Evolutionary conservation across 1,140 invertebrate species (phyloP).

Genomic region (Solenopsis invicta): DNA sequence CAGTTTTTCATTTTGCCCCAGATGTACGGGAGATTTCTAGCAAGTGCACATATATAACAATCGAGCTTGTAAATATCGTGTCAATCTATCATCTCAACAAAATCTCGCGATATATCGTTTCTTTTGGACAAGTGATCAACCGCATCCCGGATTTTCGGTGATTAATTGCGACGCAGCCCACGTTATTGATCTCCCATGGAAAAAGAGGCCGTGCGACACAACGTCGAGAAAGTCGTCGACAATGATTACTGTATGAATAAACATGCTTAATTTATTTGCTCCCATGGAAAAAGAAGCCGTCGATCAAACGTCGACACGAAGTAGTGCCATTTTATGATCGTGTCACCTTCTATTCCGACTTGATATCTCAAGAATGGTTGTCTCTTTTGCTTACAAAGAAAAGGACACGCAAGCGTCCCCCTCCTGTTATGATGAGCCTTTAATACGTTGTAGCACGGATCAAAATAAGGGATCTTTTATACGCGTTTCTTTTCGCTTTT

Average conservation of each 20-base stretch:
- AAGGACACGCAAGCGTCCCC: too few species aligned
- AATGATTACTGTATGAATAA: constrained; percentile 37
- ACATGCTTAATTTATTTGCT: constrained; percentile 29
- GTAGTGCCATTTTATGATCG: not conserved
- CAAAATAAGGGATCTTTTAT: too few species aligned
- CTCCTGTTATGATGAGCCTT: too few species aligned
- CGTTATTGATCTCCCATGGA: not conserved
- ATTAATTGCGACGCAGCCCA: constrained; percentile 24
- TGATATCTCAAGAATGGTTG: constrained; percentile 17
- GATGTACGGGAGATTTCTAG: not conserved
- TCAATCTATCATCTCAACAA: constrained; percentile 13
- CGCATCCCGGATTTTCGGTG: constrained; percentile 7
- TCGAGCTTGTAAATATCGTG: not conserved
- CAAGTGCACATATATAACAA: not conserved
- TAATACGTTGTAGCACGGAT: too few species aligned
- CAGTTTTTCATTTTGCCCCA: not conserved
- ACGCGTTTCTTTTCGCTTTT: too few species aligned
- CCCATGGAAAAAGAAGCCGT: too few species aligned
- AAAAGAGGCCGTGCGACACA: not conserved
- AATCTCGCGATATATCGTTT: not conserved
- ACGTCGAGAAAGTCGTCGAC: not conserved
- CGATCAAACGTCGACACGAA: constrained; percentile 24
- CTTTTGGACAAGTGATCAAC: constrained; percentile 4
- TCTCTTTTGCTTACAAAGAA: not conserved
- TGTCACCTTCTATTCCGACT: constrained; percentile 7